Percentiles rank a stretch among this genome's conserved stretches.
phyloP scores from a whole-genome alignment of 2,888 invertebrate species.

The Halictus ligatus region DNA sequence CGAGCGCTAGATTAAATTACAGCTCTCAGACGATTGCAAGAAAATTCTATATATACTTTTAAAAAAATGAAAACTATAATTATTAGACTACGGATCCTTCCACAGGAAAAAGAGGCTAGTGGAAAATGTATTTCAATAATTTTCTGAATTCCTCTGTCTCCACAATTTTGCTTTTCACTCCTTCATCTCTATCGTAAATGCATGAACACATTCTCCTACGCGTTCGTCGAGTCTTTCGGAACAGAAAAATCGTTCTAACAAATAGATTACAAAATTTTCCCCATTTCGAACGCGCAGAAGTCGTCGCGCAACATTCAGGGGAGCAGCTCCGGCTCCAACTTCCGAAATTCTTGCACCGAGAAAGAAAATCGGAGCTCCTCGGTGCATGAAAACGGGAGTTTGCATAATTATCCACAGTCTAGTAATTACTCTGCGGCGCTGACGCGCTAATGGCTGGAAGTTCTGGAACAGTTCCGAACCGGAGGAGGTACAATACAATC shows the following conservation, averaged over 20 bases:
- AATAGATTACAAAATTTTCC: not conserved
- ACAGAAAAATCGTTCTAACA: not conserved
- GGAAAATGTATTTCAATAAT: not conserved
- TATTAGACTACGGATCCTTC: no score
- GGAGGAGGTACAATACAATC: not conserved
- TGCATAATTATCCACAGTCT: slow-evolving; percentile 11
- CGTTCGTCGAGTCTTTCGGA: not conserved
- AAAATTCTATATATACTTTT: not conserved
- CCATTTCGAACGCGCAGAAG: not conserved
- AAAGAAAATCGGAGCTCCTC: not conserved
- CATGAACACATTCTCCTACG: not conserved
- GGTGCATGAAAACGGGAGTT: slow-evolving; percentile 6
- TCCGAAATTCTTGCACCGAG: not conserved
- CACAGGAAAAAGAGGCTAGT: not conserved
- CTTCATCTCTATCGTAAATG: not conserved
- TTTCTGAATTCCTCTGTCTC: not conserved
- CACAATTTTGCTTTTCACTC: not conserved
- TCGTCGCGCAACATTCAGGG: not conserved
- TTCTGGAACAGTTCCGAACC: not conserved
- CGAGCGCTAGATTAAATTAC: not conserved
- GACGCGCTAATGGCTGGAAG: slow-evolving; percentile 2
- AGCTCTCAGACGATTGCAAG: not conserved
- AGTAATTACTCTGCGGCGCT: slow-evolving; percentile 5
- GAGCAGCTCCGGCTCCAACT: not conserved
- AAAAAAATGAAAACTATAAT: no score